Conservation (phyloP, 2,888 invertebrate genomes). For the Ctenicera cuprea region DNA sequence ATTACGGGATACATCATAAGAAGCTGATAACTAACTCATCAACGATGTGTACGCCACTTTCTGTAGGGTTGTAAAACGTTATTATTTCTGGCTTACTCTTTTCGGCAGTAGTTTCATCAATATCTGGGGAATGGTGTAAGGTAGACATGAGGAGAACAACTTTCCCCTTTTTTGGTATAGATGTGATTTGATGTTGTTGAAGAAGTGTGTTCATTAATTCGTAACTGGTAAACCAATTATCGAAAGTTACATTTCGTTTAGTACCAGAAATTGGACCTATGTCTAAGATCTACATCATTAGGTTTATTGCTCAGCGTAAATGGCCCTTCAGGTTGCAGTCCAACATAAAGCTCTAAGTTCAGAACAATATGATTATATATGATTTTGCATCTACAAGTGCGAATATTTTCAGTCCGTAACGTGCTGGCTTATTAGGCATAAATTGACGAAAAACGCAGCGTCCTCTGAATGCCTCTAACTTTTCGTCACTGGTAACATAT, state of each 20-base stretch:
- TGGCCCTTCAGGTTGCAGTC: not conserved
- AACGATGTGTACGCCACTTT: not conserved
- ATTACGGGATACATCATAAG: not conserved
- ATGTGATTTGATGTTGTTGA: not conserved
- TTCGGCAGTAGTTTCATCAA: not conserved
- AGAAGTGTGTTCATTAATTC: not conserved
- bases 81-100: not conserved
- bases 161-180: not conserved
- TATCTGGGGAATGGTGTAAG: not conserved
- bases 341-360: not conserved
- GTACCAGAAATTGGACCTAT: not conserved
- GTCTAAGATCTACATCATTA: not conserved
- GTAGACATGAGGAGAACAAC: not conserved
- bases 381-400: not conserved
- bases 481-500: not conserved
- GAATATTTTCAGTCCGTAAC: not conserved
- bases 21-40: not conserved
- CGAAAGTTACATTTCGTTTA: not conserved
- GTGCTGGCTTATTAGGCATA: conserved; percentile 2
- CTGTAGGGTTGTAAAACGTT: not conserved
- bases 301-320: not conserved
- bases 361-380: not conserved
- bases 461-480: not conserved
- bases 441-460: not conserved
- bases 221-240: too few species aligned